Conservation (phyloP, 2,113 vertebrate species). For the Athene cunicularia region DNA sequence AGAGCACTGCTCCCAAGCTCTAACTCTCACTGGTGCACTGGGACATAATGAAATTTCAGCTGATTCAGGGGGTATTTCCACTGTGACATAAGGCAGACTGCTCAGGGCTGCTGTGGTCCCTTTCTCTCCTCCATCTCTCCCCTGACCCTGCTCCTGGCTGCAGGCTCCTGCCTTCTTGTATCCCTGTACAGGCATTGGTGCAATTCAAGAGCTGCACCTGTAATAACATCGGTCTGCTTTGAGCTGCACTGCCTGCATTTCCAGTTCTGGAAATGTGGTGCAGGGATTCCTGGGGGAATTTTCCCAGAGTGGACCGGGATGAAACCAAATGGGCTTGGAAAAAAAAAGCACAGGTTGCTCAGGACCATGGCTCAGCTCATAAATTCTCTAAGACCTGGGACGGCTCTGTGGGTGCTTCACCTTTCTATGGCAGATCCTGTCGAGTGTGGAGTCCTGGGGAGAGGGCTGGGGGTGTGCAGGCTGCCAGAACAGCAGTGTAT, state of each 20-base stretch:
- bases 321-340: not conserved
- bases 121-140: not conserved
- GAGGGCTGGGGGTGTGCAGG: not conserved
- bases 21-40: not conserved
- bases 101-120: accelerated
- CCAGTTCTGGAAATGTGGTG: not conserved
- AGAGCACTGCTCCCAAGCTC: not conserved
- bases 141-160: not conserved
- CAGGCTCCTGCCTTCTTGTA: not conserved
- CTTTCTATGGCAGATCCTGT: not conserved
- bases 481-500: not conserved
- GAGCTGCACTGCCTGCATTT: not conserved
- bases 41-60: not conserved
- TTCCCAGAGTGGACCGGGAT: not conserved
- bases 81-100: not conserved
- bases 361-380: not conserved
- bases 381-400: not conserved
- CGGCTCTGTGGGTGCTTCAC: not conserved
- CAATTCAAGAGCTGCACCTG: not conserved
- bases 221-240: not conserved
- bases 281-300: not conserved
- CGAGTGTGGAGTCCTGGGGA: accelerated
- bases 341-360: not conserved
- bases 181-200: not conserved
- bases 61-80: not conserved